Evolutionary conservation across 1,140 invertebrate species (phyloP).

Genomic region (Notospermus geniculatus): DNA sequence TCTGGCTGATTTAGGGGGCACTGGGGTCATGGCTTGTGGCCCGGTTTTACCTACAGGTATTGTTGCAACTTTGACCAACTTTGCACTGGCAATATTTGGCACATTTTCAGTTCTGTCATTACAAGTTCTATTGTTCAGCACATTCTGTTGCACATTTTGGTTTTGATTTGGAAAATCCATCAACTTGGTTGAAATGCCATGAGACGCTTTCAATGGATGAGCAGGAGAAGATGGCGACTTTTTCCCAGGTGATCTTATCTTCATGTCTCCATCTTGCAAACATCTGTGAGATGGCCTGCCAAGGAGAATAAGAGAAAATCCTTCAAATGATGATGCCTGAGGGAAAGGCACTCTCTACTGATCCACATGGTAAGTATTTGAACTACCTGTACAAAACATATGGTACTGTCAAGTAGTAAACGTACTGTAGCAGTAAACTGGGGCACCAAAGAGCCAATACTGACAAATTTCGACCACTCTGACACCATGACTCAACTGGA

Average conservation of each 20-base stretch:
- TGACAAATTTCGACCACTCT: too few relatives aligned
- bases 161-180: constrained; percentile 17
- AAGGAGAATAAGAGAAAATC: not conserved
- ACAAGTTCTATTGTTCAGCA: not conserved
- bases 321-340: not conserved
- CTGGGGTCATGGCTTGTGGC: constrained; percentile 5
- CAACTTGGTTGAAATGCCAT: constrained; percentile 11
- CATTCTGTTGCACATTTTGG: constrained; percentile 20
- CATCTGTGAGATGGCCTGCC: not conserved
- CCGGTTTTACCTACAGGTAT: not conserved
- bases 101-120: not conserved
- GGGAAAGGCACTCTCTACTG: too few relatives aligned
- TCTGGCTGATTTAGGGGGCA: constrained; percentile 13
- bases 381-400: too few relatives aligned
- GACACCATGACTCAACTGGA: too few relatives aligned
- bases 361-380: too few relatives aligned
- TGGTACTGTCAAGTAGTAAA: too few relatives aligned
- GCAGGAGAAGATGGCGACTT: too few relatives aligned
- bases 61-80: constrained; percentile 9
- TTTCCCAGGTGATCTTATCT: too few relatives aligned
- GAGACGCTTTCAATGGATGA: not conserved
- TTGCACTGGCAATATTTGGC: constrained; percentile 7
- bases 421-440: too few relatives aligned
- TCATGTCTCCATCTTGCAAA: not conserved
- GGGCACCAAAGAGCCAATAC: too few relatives aligned